Base-by-base conservation (phyloP, 2,113 vertebrate species). In the Acrocephalus kingi region DNA sequence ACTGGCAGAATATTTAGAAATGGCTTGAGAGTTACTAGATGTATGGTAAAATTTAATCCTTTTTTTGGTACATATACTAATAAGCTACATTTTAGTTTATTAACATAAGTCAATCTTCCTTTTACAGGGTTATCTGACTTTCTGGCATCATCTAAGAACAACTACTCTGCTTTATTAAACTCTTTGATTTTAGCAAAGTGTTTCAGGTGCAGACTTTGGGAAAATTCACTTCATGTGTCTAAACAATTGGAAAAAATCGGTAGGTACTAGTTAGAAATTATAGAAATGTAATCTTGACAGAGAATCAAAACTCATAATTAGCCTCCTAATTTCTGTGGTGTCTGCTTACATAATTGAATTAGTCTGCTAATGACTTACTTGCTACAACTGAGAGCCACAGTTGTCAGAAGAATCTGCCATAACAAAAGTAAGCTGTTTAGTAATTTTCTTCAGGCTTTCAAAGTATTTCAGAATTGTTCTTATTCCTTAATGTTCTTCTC, bases 241-340 rank as follows among this genome's bases (percentile, higher is more conserved):
- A 99, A 98, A 96, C 99, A 99, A 88, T 87, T 99, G 96, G 99
- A 99, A 96, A 99, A 99, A 98, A 99, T 99, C 92, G 99, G 99
- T 99, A 97, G 27, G 98, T 98, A 83, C 16, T 9, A 84, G 23
- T 62, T 55, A 41, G 24, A 48, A 95, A 43, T 68, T 30, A 63
- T 49, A 37, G 84, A 52, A 59, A 4, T 84, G 22, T 72, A 59
- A 87, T 55, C 33, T 83, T 85, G 63, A 74, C 59, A 83, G 13
- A 73, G 27, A 90, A 75, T 39, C 28, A 58, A 79, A 91, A 25
- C 74, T 92, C 64, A 35, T 82, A 90, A 95, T 88, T 54, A 90
- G 30, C 72, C 41, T 86, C 13, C 84, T 95, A 15, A 84, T 92
- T 91, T 85, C 63, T 85, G 35, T 75, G 25, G 27, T 58, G 51